Base-by-base conservation (phyloP, 2,113 vertebrate genomes). In the Sprattus sprattus region DNA sequence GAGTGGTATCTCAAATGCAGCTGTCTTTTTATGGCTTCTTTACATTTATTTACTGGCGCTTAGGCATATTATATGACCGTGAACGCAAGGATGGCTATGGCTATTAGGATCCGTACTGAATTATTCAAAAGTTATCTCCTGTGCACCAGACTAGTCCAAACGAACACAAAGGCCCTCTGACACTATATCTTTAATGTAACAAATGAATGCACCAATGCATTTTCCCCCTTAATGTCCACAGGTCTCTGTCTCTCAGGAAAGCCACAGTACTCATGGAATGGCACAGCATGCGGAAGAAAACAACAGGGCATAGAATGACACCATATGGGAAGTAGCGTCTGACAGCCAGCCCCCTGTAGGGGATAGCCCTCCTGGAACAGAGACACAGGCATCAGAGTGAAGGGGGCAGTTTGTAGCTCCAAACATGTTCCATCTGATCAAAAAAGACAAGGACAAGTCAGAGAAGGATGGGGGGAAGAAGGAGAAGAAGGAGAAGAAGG, bases 401-500 rank as follows among this genome's bases (percentile, higher is more conserved):
- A 85, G 44, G 32, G 32, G 85, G 89, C 86, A 89, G 91, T 28
- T 81, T 60, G 54, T 45, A 25, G 4, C 46, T n/a, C 49, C 13
- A 82, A 93, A 10, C 83, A 96, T 96, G 95, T 99, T 99, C 93
- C 94, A 97, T 90, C 89, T 97, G 85, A 99, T 97, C 83, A 99
- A 98, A 90, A 97, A 97, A 91, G 96, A 97, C 90, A 99, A 97
- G 90, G 96, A 97, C 83, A 95, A 96, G 86, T 95, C 96, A 91
- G 97, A 97, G 91, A 94, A 94, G 89, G 97, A 97, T 86, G 91
- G 92, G 5, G 88, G 92, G 92, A 98, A 96, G 71, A 98, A 97
- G 88, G 97, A 98, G 85, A 98, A 97, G 92, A 99, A 97, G 83
- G 96, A 96, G 47, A 97, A 97, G 86, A 99, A 97, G 88, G 97